Evolutionary conservation across 1,140 invertebrate species (phyloP).

Genomic region (Reticulitermes speratus): DNA sequence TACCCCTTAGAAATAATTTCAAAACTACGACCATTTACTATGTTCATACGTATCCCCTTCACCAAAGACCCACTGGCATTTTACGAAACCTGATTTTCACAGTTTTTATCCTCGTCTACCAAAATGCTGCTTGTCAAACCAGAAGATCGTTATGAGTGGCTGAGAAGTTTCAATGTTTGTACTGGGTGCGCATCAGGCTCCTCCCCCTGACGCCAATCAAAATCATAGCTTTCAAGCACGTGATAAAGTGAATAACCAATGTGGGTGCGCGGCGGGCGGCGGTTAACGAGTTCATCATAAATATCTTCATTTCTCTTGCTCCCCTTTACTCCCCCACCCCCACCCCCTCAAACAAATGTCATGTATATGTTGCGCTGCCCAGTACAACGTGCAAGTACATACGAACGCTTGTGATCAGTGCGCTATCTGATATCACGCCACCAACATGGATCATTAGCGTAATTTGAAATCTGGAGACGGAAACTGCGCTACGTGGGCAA

Average conservation of each 20-base stretch:
- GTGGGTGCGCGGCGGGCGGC: constrained; percentile 1
- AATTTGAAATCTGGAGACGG: background rate
- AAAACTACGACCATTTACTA: no score
- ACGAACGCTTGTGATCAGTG: constrained; percentile 1
- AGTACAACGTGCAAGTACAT: constrained; percentile 1
- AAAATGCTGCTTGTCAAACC: background rate
- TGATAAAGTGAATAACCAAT: constrained; percentile 9
- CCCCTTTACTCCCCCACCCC: background rate
- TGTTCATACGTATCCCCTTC: no score
- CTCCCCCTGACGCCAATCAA: background rate
- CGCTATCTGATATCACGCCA: background rate
- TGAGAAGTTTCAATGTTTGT: constrained; percentile 13
- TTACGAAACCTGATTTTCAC: background rate
- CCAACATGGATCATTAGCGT: background rate
- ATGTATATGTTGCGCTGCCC: background rate
- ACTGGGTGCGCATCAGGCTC: constrained; percentile 1
- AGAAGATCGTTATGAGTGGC: constrained; percentile 1
- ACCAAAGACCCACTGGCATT: background rate
- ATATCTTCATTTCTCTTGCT: background rate
- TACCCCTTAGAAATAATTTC: no score
- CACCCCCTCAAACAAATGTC: background rate
- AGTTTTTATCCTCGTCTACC: background rate
- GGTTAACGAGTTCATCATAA: constrained; percentile 19
- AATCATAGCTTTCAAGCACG: background rate
- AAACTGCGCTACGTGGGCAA: background rate